Base-by-base conservation (phyloP, 2,113 vertebrate species). In the Corythornis cristatus region DNA sequence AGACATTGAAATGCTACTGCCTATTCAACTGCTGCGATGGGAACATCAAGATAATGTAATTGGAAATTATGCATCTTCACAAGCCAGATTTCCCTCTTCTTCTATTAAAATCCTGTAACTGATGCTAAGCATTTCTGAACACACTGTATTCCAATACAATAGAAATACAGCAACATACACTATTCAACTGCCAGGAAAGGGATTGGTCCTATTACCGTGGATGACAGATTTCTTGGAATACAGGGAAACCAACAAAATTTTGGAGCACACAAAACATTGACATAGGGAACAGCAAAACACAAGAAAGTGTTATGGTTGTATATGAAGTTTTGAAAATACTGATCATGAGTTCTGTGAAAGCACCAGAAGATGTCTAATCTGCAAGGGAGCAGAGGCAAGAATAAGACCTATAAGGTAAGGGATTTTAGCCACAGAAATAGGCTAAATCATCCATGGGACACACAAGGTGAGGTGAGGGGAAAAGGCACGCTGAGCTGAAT, bases 241-340 rank as follows among this genome's bases (percentile, higher is more conserved):
- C 35, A 65, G 22, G 37, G 31, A 92, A 89, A 93, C 7, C 53
- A 86, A 50, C 12, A 76, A 45, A 82, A 84, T 21, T 56, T 93
- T 28, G 29, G 54, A 89, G 17, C 46, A 71, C 82, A 73, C 40
- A 89, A 85, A 85, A 82, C 0, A 3, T 31, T 35, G 12, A 25
- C 16, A 33, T 53, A 90, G 58, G 25, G 65, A 94, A 70, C 26
- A 81, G 42, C 11, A 89, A 82, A 83, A 22, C 26, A 50, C n/a
- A 85, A 82, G 65, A 71, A 92, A 82, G 43, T 15, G 46, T 31
- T 82, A n/a, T 4, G 8, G 45, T 40, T 84, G 21, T 9, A 31
- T 9, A 31, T 14, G n/a, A 91, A 79, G 33, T 76, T 65, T 42
- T 61, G 66, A 87, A 28, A 28, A 87, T 29, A 62, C 2, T 0